These are phyloP conservation scores for Neosilurus mollespiculum DNA, from an alignment of 2,797 vertebrate species.

Conservation along the genomic window DNA sequence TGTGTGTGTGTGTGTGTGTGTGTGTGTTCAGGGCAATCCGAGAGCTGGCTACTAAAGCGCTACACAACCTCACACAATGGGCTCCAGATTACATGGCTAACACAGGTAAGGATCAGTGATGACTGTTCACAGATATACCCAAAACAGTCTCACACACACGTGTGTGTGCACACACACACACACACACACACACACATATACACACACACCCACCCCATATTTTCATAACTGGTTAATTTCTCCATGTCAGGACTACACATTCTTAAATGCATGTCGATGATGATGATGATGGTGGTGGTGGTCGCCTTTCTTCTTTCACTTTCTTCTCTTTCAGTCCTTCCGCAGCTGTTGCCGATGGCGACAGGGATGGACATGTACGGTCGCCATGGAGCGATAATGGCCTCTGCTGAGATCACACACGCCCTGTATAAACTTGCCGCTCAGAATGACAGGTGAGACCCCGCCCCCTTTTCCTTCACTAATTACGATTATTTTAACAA, in stretches of 20 bases:
- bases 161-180: too few relatives aligned
- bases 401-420: conserved; percentile 87
- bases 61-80: conserved; percentile 84
- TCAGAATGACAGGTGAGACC: conserved; percentile 78
- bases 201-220: too few relatives aligned
- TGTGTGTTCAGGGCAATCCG: conserved; percentile 77
- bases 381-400: conserved; percentile 89
- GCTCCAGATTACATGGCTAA: conserved; percentile 83
- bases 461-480: not conserved
- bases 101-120: conserved; percentile 71
- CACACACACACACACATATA: too few relatives aligned
- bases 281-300: not conserved
- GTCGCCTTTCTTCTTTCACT: not conserved
- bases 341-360: conserved; percentile 79
- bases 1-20: conserved; percentile 22
- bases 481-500: not conserved
- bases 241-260: not conserved
- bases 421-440: conserved; percentile 80
- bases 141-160: too few relatives aligned
- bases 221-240: not conserved
- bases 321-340: conserved; percentile 78
- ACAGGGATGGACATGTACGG: conserved; percentile 83
- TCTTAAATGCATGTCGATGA: not conserved
- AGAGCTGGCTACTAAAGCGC: conserved; percentile 84
- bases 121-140: too few relatives aligned